These are phyloP conservation scores for Drosophila monieri DNA, from an alignment of 2,888 invertebrate species.

Conservation along the genomic window DNA sequence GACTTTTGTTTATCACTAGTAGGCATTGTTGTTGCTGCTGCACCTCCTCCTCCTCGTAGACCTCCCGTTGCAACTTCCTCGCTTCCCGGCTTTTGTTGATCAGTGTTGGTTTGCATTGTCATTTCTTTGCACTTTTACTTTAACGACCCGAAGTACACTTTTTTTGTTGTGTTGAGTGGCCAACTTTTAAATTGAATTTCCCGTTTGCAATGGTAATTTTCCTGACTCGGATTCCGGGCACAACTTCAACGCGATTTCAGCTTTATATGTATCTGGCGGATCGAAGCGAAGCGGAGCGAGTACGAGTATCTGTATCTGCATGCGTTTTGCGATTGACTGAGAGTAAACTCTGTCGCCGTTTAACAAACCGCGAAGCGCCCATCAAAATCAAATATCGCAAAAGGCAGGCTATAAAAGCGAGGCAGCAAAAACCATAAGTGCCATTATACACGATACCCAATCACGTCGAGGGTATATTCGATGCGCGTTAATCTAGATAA, in stretches of 20 bases:
- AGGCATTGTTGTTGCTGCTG: slow-evolving; percentile 31
- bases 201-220: slow-evolving; percentile 32
- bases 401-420: slow-evolving; percentile 47
- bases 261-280: slow-evolving; percentile 15
- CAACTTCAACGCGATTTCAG: slow-evolving; percentile 29
- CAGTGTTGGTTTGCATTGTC: slow-evolving; percentile 22
- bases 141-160: slow-evolving; percentile 4
- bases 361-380: slow-evolving; percentile 31
- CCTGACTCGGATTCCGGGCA: slow-evolving; percentile 19
- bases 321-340: slow-evolving; percentile 54
- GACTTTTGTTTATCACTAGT: slow-evolving; percentile 34
- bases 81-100: slow-evolving; percentile 34
- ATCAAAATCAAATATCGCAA: slow-evolving; percentile 45
- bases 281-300: slow-evolving; percentile 7
- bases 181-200: slow-evolving; percentile 20
- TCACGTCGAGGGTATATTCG: slow-evolving; percentile 17
- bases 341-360: slow-evolving; percentile 45
- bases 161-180: slow-evolving; percentile 2
- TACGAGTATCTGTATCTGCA: slow-evolving; percentile 40
- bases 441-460: slow-evolving; percentile 35
- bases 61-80: slow-evolving; percentile 6
- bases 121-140: slow-evolving; percentile 25
- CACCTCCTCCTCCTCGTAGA: slow-evolving; percentile 18
- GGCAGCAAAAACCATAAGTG: slow-evolving; percentile 33
- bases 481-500: slow-evolving; percentile 21